Conservation (phyloP, 2,797 vertebrate genomes). For the Sphenodon punctatus region DNA sequence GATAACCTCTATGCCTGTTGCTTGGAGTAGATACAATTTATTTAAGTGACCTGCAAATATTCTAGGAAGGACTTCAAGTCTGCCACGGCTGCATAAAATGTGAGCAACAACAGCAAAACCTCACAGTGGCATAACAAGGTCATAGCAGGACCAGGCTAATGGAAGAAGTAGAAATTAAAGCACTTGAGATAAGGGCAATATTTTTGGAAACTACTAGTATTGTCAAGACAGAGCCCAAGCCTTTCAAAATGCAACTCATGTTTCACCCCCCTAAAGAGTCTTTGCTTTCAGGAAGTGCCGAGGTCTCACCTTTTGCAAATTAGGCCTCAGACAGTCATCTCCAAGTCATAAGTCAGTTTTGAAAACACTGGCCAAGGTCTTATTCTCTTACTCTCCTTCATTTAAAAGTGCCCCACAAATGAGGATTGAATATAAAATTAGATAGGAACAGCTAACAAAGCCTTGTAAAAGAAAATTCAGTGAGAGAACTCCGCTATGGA, state of each 20-base stretch:
- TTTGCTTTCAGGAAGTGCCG: neutral
- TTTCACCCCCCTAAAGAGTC: too few relatives aligned
- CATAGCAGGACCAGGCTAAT: neutral
- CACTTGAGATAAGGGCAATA: neutral
- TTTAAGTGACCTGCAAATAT: neutral
- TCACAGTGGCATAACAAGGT: neutral
- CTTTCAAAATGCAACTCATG: neutral
- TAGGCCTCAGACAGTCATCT: neutral
- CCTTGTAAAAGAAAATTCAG: neutral
- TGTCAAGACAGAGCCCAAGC: neutral
- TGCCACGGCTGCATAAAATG: neutral
- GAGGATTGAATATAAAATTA: too few relatives aligned
- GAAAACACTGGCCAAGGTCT: neutral
- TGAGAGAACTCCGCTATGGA: neutral
- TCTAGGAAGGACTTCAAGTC: neutral
- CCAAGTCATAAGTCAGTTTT: neutral
- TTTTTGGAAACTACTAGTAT: neutral
- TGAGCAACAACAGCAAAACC: neutral
- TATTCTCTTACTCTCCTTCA: neutral
- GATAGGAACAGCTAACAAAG: too few relatives aligned
- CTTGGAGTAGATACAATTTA: neutral
- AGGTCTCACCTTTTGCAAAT: neutral
- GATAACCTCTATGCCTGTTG: neutral
- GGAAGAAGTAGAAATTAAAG: rapidly evolving
- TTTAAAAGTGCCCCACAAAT: neutral